Conservation (phyloP, 2,888 invertebrate species). For the Cantharis nigra region DNA sequence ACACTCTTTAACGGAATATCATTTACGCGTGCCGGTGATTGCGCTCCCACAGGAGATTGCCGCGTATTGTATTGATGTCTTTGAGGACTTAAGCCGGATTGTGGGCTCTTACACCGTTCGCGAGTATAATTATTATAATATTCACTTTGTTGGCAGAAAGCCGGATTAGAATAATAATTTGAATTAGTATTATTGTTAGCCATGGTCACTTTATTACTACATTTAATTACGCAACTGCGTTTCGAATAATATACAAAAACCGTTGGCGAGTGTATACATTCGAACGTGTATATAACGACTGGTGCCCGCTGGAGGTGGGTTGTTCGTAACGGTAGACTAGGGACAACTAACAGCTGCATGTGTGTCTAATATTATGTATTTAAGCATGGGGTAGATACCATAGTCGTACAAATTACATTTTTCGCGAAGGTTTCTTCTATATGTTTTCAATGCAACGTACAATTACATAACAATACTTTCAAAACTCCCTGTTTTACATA, state of each 20-base stretch:
- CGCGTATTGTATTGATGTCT: slow-evolving; percentile 35
- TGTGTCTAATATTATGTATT: slow-evolving; percentile 51
- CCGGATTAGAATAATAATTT: slow-evolving; percentile 78
- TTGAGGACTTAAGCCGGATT: slow-evolving; percentile 31
- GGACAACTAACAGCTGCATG: slow-evolving; percentile 52
- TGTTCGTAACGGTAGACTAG: slow-evolving; percentile 48
- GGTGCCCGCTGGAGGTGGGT: slow-evolving; percentile 39
- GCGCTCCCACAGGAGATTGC: slow-evolving; percentile 54
- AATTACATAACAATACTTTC: neutral
- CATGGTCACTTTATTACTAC: slow-evolving; percentile 31
- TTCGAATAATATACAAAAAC: slow-evolving; percentile 24
- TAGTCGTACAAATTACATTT: slow-evolving; percentile 41
- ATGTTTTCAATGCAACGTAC: neutral
- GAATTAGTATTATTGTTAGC: slow-evolving; percentile 32
- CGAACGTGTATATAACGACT: slow-evolving; percentile 42
- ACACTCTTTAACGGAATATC: slow-evolving; percentile 34
- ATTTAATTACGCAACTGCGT: neutral
- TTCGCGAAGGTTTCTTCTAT: neutral
- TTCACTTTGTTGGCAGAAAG: slow-evolving; percentile 80
- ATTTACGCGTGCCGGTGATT: slow-evolving; percentile 43
- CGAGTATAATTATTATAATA: slow-evolving; percentile 56
- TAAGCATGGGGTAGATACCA: slow-evolving; percentile 53
- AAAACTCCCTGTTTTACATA: neutral
- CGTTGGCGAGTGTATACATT: slow-evolving; percentile 32
- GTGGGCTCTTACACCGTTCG: slow-evolving; percentile 31